Evolutionary conservation across 2,797 vertebrate species (phyloP), one percentile per base, ranked within the genome.

Genomic region (Acrossocheilus fasciatus): DNA sequence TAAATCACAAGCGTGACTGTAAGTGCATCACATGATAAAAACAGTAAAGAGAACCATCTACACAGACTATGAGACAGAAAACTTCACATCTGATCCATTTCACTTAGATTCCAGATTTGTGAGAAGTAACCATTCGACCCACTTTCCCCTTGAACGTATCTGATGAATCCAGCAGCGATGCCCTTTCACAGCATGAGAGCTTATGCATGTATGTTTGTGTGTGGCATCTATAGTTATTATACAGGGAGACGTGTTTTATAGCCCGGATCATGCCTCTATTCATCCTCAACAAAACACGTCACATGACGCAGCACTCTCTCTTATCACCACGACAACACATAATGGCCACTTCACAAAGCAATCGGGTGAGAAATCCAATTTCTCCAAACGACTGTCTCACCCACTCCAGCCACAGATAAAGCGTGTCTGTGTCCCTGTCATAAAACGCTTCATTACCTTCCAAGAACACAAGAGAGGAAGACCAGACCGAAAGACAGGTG

Each of bases 321-420:
- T 54, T 9, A 81, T 81, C 76, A 66, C 69, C 76, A 81, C n/a
- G 62, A 73, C 79, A 47, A 82, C 79, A 81, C 66, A 78, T 79
- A 86, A 88, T 41, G 52, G 80, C 74, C 81, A 66, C 84, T 86
- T 86, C 34, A 83, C 18, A 66, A 41, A 68, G 76, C 69, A 74
- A 81, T 81, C 64, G 76, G 20, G 54, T 62, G 64, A 80, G 68
- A 88, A 82, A 82, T 72, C 50, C 80, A 83, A 79, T 86, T 77
- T 36, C 52, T 78, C 66, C 74, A 39, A 82, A 18, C 39, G 30
- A 34, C 69, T 18, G 43, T 74, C 72, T 39, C 17, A 18, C 9
- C 43, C 54, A 83, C 59, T 81, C 68, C n/a, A 73, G 76, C 68
- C 82, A 75, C 72, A 23, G 64, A 68, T 74, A 57, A 81, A 70